phyloP scores from a whole-genome alignment of 2,888 invertebrate species.

The Tenthredo amoena region DNA sequence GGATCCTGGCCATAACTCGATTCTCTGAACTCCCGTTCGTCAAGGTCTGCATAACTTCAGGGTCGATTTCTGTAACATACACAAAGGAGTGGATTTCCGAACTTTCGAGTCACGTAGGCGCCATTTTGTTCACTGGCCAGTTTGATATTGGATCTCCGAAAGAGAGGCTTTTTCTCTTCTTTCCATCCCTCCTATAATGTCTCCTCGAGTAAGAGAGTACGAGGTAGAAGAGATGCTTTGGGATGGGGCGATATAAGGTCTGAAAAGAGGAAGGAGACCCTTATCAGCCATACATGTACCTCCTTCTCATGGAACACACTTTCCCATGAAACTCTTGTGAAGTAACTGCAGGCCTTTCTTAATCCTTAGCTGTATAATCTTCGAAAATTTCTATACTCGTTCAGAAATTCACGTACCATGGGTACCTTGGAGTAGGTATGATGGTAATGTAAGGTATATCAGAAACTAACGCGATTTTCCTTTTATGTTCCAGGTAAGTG shows the following conservation, averaged over 20 bases:
- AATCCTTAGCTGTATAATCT: conserved; percentile 28
- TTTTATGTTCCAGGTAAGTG: conserved; percentile 51
- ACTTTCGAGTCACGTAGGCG: conserved; percentile 41
- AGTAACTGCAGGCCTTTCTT: conserved; percentile 13
- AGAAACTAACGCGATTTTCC: conserved; percentile 37
- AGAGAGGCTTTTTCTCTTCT: background rate
- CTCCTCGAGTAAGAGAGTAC: background rate
- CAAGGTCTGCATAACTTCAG: conserved; percentile 17
- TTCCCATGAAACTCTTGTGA: background rate
- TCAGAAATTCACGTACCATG: background rate
- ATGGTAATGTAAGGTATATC: background rate
- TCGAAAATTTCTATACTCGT: background rate
- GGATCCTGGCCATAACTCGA: background rate
- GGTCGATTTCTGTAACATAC: conserved; percentile 7
- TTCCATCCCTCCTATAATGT: background rate
- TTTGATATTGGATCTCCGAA: conserved; percentile 45
- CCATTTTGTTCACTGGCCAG: conserved; percentile 49
- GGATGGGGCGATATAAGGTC: background rate
- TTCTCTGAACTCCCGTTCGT: background rate
- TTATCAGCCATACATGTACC: conserved; percentile 27
- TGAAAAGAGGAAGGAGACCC: background rate
- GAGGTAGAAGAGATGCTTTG: background rate
- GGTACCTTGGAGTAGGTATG: background rate
- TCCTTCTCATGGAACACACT: conserved; percentile 4
- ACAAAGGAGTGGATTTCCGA: background rate